Conservation (phyloP, 1,140 invertebrate species). For the Melanaphis sacchari region DNA sequence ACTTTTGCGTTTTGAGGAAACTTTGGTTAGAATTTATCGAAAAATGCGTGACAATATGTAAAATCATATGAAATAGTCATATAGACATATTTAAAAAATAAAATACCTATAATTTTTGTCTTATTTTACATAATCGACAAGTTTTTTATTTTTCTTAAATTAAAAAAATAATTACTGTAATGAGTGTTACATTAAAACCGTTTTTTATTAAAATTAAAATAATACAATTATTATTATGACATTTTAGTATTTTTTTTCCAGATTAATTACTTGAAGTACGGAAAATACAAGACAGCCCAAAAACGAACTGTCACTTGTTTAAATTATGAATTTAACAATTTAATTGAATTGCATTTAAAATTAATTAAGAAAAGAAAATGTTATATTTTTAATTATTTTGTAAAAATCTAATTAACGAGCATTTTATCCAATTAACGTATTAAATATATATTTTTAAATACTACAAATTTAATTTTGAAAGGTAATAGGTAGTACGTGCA, state of each 20-base stretch:
- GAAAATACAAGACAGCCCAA: background rate
- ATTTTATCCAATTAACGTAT: background rate
- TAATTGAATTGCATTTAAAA: slow-evolving; percentile 25
- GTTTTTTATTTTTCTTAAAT: background rate
- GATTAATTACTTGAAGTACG: background rate
- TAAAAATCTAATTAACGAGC: slow-evolving; percentile 37
- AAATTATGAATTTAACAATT: slow-evolving; percentile 31
- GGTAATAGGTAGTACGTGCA: background rate
- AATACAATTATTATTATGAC: slow-evolving; percentile 41
- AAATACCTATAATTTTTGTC: background rate
- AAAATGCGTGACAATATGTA: background rate
- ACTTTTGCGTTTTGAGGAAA: background rate
- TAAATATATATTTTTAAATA: slow-evolving; percentile 10
- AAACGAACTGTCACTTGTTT: slow-evolving; percentile 29
- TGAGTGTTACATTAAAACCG: background rate
- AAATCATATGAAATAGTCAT: background rate
- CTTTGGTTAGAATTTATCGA: background rate
- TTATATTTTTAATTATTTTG: slow-evolving; percentile 35
- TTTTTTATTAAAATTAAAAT: slow-evolving; percentile 23
- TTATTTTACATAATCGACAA: background rate
- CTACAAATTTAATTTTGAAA: background rate
- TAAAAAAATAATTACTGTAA: background rate
- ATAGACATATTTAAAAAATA: background rate
- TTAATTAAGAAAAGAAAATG: slow-evolving; percentile 35
- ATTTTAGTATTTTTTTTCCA: background rate